phyloP scores from a whole-genome alignment of 2,797 vertebrate species.

The Ceryle rudis region DNA sequence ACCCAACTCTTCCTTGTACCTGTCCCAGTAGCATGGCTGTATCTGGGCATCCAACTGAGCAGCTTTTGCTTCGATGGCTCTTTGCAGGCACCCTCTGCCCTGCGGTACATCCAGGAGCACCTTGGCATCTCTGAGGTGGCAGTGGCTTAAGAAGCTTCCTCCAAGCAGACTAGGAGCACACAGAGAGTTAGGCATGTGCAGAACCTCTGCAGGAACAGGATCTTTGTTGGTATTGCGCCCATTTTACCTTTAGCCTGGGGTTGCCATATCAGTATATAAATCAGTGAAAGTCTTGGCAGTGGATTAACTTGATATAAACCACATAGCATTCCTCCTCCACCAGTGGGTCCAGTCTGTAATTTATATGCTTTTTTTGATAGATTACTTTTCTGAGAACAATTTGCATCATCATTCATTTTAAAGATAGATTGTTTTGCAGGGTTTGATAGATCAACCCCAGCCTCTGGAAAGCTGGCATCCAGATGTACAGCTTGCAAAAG shows the following conservation, averaged over 20 bases:
- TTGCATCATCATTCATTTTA: conserved; percentile 19
- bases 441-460: not conserved
- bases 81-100: not conserved
- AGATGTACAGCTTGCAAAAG: conserved; percentile 36
- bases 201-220: not conserved
- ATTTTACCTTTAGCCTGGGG: conserved; percentile 40
- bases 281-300: conserved; percentile 49
- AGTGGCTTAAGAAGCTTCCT: not conserved
- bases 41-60: not conserved
- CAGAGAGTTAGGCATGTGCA: not conserved
- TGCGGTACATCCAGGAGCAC: fast-evolving
- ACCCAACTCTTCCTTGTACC: fast-evolving
- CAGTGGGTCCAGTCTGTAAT: not conserved
- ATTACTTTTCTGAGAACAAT: conserved; percentile 34
- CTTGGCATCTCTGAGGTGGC: fast-evolving
- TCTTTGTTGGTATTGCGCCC: not conserved
- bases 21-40: fast-evolving
- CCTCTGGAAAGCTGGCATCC: conserved; percentile 44
- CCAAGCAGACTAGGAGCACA: not conserved
- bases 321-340: conserved; percentile 22
- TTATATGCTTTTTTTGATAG: not conserved
- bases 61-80: not conserved
- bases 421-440: conserved; percentile 26
- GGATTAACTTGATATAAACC: conserved; percentile 62
- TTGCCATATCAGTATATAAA: conserved; percentile 41